A percentile compares a stretch with the other conserved stretches of the same genome.
Conservation (phyloP, 2,797 vertebrate species). For the Lagocephalus sceleratus region DNA sequence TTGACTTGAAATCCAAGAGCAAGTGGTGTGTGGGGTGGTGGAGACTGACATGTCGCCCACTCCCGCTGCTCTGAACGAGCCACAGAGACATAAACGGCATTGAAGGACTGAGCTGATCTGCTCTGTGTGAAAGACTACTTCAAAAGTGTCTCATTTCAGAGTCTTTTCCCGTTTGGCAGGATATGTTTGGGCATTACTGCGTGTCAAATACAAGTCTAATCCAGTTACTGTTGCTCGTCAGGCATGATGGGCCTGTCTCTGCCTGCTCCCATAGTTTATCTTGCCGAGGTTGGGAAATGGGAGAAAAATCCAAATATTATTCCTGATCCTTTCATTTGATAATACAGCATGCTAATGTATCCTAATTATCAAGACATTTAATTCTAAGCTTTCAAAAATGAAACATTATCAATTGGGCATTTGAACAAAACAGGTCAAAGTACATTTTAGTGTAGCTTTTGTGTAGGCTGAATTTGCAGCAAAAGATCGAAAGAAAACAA, state of each 20-base stretch:
- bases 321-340: too few species aligned
- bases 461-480: neutral
- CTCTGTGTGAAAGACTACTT: neutral
- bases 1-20: constrained; percentile 29
- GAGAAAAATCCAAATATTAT: neutral
- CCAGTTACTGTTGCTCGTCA: constrained; percentile 1
- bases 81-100: constrained; percentile 10
- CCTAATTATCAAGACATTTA: neutral
- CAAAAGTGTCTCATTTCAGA: neutral
- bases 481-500: neutral
- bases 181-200: neutral
- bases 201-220: neutral
- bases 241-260: constrained; percentile 7
- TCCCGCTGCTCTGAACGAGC: constrained; percentile 1
- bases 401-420: too few species aligned
- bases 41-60: constrained; percentile 16
- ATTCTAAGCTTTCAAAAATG: neutral
- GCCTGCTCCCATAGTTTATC: constrained; percentile 1
- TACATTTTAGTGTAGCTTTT: too few species aligned
- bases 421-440: too few species aligned
- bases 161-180: neutral
- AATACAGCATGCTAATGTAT: neutral
- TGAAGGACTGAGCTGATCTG: neutral
- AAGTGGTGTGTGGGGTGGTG: constrained; percentile 15
- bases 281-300: constrained; percentile 3